A percentile compares a stretch with the other conserved stretches of the same genome.
phyloP scores from a whole-genome alignment of 2,113 vertebrate species.

The Notothenia coriiceps region DNA sequence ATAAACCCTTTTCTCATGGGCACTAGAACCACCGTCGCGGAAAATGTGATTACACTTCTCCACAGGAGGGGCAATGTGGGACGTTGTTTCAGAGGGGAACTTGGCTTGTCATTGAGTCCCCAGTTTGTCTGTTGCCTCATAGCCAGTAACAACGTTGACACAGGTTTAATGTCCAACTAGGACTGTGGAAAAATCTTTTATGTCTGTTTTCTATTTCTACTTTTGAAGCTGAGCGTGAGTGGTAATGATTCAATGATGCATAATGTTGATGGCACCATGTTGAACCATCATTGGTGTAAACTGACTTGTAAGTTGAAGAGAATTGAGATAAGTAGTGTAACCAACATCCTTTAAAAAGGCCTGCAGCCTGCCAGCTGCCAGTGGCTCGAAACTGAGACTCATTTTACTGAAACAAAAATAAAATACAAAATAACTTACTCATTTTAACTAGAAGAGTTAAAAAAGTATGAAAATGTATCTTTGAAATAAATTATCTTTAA shows the following conservation, averaged over 20 bases:
- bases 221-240: slow-evolving; percentile 20
- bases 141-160: slow-evolving; percentile 30
- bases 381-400: slow-evolving; percentile 27
- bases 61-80: slow-evolving; percentile 55
- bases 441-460: not conserved
- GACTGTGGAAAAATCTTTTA: not conserved
- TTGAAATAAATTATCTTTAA: too few species aligned
- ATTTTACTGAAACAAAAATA: slow-evolving; percentile 6
- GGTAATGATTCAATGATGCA: slow-evolving; percentile 52
- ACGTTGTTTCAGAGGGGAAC: slow-evolving; percentile 9
- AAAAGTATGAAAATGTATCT: not conserved
- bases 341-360: slow-evolving; percentile 38
- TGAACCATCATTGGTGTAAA: slow-evolving; percentile 29
- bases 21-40: slow-evolving; percentile 68
- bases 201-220: slow-evolving; percentile 11
- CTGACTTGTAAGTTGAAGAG: slow-evolving; percentile 19
- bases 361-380: slow-evolving; percentile 39
- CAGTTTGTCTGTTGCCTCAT: slow-evolving; percentile 32
- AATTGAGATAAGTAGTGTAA: slow-evolving; percentile 28
- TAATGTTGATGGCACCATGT: slow-evolving; percentile 35
- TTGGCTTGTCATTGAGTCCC: slow-evolving; percentile 42
- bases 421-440: not conserved
- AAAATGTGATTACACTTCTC: slow-evolving; percentile 81
- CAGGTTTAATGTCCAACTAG: slow-evolving; percentile 17
- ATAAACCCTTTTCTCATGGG: slow-evolving; percentile 79